These are phyloP conservation scores for Globia sparganii DNA, from an alignment of 2,888 invertebrate genomes.

Conservation along the genomic window DNA sequence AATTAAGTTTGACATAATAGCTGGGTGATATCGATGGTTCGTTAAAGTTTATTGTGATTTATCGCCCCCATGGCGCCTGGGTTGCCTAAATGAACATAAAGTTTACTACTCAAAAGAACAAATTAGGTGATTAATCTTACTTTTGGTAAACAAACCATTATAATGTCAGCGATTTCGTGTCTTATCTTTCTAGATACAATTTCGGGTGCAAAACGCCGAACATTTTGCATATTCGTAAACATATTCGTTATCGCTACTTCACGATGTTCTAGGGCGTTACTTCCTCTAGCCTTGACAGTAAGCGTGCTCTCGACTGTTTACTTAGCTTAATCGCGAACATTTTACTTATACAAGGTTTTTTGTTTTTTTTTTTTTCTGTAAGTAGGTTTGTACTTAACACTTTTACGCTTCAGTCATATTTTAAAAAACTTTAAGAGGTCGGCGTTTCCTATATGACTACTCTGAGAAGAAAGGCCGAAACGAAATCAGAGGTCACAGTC, in stretches of 20 bases:
- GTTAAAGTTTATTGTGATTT: conserved; percentile 73
- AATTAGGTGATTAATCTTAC: conserved; percentile 56
- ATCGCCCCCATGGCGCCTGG: conserved; percentile 62
- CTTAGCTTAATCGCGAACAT: conserved; percentile 34
- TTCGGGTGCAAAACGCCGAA: not conserved
- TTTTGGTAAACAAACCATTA: conserved; percentile 51
- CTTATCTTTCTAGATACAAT: conserved; percentile 7
- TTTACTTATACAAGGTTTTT: conserved; percentile 23
- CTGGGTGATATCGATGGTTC: conserved; percentile 70
- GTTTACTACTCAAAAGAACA: conserved; percentile 59
- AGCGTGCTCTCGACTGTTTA: conserved; percentile 30
- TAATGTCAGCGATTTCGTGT: conserved; percentile 1
- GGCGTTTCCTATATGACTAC: not conserved
- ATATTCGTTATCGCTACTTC: conserved; percentile 34
- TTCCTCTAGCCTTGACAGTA: conserved; percentile 62
- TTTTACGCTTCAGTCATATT: not conserved
- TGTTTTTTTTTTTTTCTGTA: not conserved
- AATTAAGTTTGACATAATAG: conserved; percentile 77
- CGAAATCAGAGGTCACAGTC: not conserved
- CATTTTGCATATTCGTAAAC: conserved; percentile 20
- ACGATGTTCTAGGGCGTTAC: conserved; percentile 37
- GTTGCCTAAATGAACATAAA: conserved; percentile 60
- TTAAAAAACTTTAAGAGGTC: not conserved
- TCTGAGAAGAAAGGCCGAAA: not conserved
- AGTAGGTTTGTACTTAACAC: not conserved